phyloP scores from a whole-genome alignment of 2,113 vertebrate genomes.

The Heteronetta atricapilla region DNA sequence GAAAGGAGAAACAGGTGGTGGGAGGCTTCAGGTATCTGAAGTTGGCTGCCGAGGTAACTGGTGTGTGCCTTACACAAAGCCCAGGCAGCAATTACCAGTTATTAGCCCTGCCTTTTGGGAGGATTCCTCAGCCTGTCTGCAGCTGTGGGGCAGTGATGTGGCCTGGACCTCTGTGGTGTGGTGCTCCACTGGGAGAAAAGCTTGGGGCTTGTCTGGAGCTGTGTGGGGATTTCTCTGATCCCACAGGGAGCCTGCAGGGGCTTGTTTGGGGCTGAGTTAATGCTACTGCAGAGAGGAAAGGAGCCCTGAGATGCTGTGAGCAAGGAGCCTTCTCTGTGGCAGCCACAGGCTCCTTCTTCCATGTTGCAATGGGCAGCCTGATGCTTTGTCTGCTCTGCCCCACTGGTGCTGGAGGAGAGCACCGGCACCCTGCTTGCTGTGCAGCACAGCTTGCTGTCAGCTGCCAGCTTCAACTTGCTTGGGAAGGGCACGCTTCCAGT shows the following conservation, averaged over 20 bases:
- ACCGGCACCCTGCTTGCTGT: neutral
- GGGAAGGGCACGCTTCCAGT: neutral
- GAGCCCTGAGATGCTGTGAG: neutral
- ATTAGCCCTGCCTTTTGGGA: accelerated
- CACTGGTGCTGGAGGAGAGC: neutral
- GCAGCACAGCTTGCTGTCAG: neutral
- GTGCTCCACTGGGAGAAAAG: too few species aligned
- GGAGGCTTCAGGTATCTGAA: neutral
- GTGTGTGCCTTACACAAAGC: neutral
- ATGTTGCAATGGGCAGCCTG: accelerated
- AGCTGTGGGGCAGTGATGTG: neutral
- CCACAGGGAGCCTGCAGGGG: too few species aligned
- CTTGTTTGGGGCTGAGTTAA: accelerated
- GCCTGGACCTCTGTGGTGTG: too few species aligned
- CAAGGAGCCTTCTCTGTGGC: too few species aligned
- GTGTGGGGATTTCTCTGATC: neutral
- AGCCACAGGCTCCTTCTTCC: accelerated
- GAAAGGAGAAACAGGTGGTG: neutral
- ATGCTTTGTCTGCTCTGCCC: neutral
- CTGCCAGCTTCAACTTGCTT: neutral
- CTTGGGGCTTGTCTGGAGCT: neutral
- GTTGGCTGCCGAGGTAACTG: too few species aligned
- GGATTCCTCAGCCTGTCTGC: neutral
- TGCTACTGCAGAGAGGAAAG: neutral
- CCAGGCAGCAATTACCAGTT: neutral